A percentile compares a stretch with the other conserved stretches of the same genome.
Conservation (phyloP, 2,888 invertebrate genomes). For the Pyrrhosoma nymphula region DNA sequence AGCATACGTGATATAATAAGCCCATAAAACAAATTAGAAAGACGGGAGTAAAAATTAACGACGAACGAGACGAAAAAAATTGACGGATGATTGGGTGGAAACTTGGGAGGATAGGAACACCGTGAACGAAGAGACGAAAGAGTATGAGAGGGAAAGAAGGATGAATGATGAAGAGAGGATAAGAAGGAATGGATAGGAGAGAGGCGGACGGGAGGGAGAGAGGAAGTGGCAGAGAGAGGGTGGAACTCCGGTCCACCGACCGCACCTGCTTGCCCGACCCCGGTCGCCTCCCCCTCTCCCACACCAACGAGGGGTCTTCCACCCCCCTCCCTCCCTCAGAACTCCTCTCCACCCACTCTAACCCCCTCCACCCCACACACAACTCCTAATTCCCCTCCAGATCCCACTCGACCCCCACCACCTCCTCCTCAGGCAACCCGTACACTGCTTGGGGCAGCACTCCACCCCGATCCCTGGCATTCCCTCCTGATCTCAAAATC, state of each 20-base stretch:
- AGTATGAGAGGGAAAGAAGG: background rate
- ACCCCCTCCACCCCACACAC: too few relatives aligned
- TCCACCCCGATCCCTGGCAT: conserved; percentile 40
- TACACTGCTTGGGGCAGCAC: background rate
- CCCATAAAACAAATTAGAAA: too few relatives aligned
- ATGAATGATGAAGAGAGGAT: background rate
- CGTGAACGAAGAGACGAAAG: background rate
- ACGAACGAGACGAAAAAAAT: background rate
- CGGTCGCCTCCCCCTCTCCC: background rate
- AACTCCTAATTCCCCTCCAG: background rate
- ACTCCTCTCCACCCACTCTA: background rate
- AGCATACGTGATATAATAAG: too few relatives aligned
- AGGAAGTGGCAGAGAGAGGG: background rate
- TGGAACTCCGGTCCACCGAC: conserved; percentile 52
- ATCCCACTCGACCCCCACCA: background rate
- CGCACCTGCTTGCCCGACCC: conserved; percentile 38
- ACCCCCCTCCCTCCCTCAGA: background rate
- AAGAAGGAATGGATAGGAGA: background rate
- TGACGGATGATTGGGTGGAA: background rate
- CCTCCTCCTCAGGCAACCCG: background rate
- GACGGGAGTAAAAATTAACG: too few relatives aligned
- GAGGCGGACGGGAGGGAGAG: background rate
- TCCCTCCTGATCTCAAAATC: conserved; percentile 40
- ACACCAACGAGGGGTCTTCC: background rate
- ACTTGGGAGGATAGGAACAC: background rate